Conservation (phyloP, 2,797 vertebrate genomes). For the Urosaurus nigricauda region DNA sequence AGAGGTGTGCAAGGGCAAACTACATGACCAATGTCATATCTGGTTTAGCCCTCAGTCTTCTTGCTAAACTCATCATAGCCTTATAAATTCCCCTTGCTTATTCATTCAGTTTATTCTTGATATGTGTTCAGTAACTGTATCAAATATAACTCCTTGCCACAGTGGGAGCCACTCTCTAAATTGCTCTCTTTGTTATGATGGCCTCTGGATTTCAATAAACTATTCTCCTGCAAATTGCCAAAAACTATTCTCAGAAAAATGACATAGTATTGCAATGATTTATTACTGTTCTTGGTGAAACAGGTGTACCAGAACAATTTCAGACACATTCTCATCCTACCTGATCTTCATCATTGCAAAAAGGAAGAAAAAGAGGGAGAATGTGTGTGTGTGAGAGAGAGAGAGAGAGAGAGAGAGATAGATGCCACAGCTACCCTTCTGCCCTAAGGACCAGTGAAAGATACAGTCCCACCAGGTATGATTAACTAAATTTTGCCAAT, state of each 20-base stretch:
- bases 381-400: no score
- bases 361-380: no score
- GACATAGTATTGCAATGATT: background rate
- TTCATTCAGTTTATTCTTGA: no score
- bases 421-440: background rate
- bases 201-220: background rate
- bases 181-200: background rate
- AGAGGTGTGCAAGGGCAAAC: no score
- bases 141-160: background rate
- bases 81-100: no score
- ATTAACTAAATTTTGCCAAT: background rate
- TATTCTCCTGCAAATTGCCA: background rate
- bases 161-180: background rate
- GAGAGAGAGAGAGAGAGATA: no score
- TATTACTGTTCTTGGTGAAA: slow-evolving; percentile 1
- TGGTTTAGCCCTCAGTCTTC: no score
- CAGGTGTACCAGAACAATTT: background rate
- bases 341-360: no score
- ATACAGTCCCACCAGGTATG: no score
- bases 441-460: background rate
- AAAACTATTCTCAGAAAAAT: background rate
- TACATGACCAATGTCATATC: no score
- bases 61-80: no score
- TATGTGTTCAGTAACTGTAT: no score
- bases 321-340: background rate